These are phyloP conservation scores for Lamellibrachia columna DNA, from an alignment of 2,888 invertebrate species.

Conservation along the genomic window DNA sequence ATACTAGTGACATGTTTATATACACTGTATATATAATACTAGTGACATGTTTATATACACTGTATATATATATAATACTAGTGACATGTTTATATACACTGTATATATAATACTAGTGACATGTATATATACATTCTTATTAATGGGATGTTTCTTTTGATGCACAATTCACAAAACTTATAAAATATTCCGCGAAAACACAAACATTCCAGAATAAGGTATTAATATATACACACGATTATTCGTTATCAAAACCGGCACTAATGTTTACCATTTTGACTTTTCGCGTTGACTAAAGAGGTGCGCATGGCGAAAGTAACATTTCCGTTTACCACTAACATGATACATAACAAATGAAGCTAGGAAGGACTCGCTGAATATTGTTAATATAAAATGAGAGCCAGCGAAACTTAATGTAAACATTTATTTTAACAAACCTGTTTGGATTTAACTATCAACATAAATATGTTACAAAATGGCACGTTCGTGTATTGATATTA, in stretches of 20 bases:
- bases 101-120: too few species aligned
- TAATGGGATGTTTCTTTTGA: too few species aligned
- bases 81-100: too few species aligned
- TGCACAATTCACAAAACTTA: too few species aligned
- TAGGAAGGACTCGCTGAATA: not conserved
- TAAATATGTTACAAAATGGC: not conserved
- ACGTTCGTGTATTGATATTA: not conserved
- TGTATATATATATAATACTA: too few species aligned
- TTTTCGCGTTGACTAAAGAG: not conserved
- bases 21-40: too few species aligned
- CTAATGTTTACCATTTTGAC: not conserved
- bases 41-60: too few species aligned
- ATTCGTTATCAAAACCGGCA: not conserved
- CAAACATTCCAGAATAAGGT: too few species aligned
- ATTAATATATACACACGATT: not conserved
- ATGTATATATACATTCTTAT: too few species aligned
- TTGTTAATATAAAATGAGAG: not conserved
- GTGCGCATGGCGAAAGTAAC: not conserved
- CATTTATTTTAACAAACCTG: not conserved
- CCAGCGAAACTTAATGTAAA: not conserved
- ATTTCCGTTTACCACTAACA: not conserved
- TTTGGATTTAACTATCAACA: not conserved
- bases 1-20: too few species aligned
- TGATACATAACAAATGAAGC: not conserved
- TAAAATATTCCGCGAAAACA: too few species aligned